A percentile compares a stretch with the other conserved stretches of the same genome.
These are phyloP conservation scores for Casuarius casuarius DNA, from an alignment of 2,113 vertebrate species.

Conservation along the genomic window DNA sequence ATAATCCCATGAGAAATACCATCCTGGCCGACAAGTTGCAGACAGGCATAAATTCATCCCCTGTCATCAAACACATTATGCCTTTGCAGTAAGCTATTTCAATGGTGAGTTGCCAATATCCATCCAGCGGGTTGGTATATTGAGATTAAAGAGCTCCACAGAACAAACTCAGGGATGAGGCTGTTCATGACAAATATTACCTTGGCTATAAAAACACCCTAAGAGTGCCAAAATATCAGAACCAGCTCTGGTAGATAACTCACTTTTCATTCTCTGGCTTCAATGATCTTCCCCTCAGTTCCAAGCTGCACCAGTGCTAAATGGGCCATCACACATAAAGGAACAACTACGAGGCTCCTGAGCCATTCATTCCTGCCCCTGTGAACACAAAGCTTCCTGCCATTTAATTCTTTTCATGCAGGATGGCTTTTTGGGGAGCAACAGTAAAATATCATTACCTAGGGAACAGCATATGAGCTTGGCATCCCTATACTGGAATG, in stretches of 20 bases:
- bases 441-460: constrained; percentile 19
- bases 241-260: neutral
- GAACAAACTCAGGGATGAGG: constrained; percentile 26
- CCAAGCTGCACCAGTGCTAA: neutral
- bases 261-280: neutral
- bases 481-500: neutral
- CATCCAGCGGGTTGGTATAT: neutral
- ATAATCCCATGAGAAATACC: neutral
- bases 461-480: constrained; percentile 29
- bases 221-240: neutral
- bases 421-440: constrained; percentile 29
- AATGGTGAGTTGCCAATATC: neutral
- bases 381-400: constrained; percentile 18
- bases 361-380: constrained; percentile 28
- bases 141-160: neutral
- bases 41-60: neutral
- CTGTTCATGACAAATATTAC: neutral
- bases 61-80: neutral
- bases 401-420: constrained; percentile 50
- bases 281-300: neutral
- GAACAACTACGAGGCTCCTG: neutral
- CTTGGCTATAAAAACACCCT: neutral
- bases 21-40: neutral
- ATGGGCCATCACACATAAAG: neutral
- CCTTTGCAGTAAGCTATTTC: neutral